Evolutionary conservation across 1,140 invertebrate genomes (phyloP), one percentile per base, ranked within the genome.

Genomic region (Drosophila novamexicana): DNA sequence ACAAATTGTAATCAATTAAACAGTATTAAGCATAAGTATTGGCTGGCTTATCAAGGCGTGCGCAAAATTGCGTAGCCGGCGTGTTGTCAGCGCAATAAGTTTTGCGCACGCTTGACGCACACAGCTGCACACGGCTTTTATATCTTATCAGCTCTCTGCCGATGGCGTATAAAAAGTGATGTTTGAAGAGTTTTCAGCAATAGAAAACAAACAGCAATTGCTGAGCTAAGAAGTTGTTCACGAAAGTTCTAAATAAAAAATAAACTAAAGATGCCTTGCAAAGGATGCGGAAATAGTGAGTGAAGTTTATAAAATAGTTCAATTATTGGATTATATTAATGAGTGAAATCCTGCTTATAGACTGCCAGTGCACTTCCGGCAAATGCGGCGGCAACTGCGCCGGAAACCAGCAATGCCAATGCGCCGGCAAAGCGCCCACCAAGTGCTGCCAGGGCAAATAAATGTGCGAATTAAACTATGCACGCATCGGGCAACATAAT

Each of bases 221-320:
- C 49, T 71, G 64, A 44, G 52, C 34, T 47, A 2, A 22, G 16
- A 8, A 54, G 12, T 32, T n/a, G 29, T 39, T 36, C 9, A 9
- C 22, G 22, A 47, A 49, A 29, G 22, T 49, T 52, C 12, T n/a
- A 47, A 44, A 37, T 6, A 29, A 50, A 54, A 47, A 2, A 7
- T n/a, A 47, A 49, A 22, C 7, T 45, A 7, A 81, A 81, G 42
- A 81, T 85, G 81, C 82, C 82, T 79, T 85, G 81, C 82, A 86
- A 86, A 62, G 78, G 82, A 85, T 85, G 82, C 56, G 82, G 81
- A 85, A 85, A 85, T 29, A 86, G 82, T 81, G 42, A 85, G 81
- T 86, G 44, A 6, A 32, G 22, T 1, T 29, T 29, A 29, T 29
- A 22, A 16, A 45, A 37, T 12, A n/a, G 10, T 2, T 1, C 40